phyloP scores from a whole-genome alignment of 2,888 invertebrate species.

The Idaea straminata region DNA sequence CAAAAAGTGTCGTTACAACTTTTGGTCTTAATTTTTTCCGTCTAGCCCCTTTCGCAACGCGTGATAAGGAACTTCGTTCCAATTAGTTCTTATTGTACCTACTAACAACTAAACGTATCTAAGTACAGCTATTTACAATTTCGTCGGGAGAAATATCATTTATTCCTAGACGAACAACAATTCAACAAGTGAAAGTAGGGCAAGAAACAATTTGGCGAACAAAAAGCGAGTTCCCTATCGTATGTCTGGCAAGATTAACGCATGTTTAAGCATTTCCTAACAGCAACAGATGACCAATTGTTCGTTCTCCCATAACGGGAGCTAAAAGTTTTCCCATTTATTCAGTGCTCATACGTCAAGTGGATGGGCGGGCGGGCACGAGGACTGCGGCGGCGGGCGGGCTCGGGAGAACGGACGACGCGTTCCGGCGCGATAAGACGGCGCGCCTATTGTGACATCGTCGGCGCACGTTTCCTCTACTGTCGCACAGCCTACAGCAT shows the following conservation, averaged over 20 bases:
- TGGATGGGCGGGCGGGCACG: constrained; percentile 34
- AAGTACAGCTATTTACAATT: constrained; percentile 6
- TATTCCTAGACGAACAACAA: constrained; percentile 13
- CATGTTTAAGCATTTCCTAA: constrained; percentile 60
- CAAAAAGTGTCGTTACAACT: too few species aligned
- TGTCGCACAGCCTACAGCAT: constrained; percentile 74
- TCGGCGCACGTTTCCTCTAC: constrained; percentile 79
- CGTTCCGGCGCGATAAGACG: constrained; percentile 79
- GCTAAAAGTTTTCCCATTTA: constrained; percentile 79
- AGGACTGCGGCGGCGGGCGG: constrained; percentile 23
- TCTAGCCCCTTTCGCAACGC: too few species aligned
- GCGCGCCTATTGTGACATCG: constrained; percentile 72
- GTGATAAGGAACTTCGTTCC: too few species aligned
- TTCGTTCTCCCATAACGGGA: constrained; percentile 70
- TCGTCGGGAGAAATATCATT: constrained; percentile 7
- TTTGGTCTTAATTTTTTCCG: too few species aligned
- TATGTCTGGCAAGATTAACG: constrained; percentile 59
- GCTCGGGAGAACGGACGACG: constrained; percentile 47
- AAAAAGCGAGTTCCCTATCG: constrained; percentile 41
- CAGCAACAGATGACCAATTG: constrained; percentile 76
- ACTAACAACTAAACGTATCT: background rate
- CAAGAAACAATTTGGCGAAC: constrained; percentile 43
- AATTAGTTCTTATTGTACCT: background rate
- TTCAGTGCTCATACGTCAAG: constrained; percentile 76
- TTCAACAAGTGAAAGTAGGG: constrained; percentile 22